Evolutionary conservation across 2,113 vertebrate species (phyloP), one percentile per base, ranked within the genome.

Genomic region (Salvelinus alpinus): DNA sequence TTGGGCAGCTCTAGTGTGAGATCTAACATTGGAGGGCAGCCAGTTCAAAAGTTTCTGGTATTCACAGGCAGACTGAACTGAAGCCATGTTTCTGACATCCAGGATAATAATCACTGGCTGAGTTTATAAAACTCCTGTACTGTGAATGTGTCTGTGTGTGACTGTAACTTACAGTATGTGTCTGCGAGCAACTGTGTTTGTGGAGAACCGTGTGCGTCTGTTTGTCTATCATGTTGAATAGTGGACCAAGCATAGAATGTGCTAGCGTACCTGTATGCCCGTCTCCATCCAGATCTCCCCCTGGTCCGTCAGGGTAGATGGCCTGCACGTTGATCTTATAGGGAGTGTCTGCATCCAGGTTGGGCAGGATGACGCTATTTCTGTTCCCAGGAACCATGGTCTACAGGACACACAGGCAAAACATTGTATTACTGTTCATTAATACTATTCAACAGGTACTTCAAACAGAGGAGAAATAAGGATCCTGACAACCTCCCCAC

Each of bases 301-400:
- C 98, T 69, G 96, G 94, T 78, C 98, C 98, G 78, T 98, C 96
- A 68, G 91, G 89, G 0, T 99, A 99, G 69, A 98, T 87, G 67
- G 98, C 94, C 68, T 95, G 94, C 75, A 99, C 94, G 51, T 92
- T 99, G 75, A 99, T 96, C 85, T 94, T 96, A 81, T 99, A 99
- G 0, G 96, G 97, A 0, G 97, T 99, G 78, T 99, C 96, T 78
- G 96, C 87, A 12, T 96, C 94, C 72, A 99, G 92, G 34, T 95
- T 96, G 75, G 95, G 97, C 29, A 99, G 86, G 74, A 98, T 85
- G 76, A 96, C 93, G 47, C 90, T 97, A 85, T 98, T 99, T 87
- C 94, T 93, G 91, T 96, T 97, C 22, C 96, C 97, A 74, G 94
- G 96, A 24, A 99, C 97, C n/a, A 93, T 95, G 8, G 95, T 95